Evolutionary conservation across 2,113 vertebrate species (phyloP).

Genomic region (Ceyx melanurus): DNA sequence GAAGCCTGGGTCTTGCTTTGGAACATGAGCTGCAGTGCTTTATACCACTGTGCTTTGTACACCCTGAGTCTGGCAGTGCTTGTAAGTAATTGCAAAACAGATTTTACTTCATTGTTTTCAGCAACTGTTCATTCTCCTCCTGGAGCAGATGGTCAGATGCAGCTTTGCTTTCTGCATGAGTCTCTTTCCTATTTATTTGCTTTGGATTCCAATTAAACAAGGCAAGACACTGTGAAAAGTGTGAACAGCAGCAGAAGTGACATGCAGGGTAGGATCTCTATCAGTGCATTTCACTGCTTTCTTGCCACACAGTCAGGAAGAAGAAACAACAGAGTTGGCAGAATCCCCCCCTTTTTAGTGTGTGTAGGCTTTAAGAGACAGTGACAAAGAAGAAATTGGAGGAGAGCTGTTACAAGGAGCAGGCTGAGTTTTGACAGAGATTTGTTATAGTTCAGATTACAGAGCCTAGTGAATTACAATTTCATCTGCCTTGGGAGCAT

Average conservation of each 20-base stretch:
- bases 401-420: background rate
- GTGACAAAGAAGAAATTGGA: background rate
- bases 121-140: background rate
- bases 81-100: conserved; percentile 46
- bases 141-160: background rate
- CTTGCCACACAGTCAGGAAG: background rate
- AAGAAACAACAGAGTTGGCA: background rate
- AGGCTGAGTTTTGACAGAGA: background rate
- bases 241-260: background rate
- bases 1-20: background rate
- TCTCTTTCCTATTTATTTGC: background rate
- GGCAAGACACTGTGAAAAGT: background rate
- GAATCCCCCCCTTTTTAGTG: background rate
- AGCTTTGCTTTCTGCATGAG: background rate
- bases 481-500: background rate
- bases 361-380: background rate
- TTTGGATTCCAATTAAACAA: background rate
- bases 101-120: background rate
- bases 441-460: background rate
- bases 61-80: conserved; percentile 13
- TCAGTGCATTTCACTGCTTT: background rate
- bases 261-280: background rate
- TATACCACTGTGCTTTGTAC: background rate
- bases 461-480: background rate
- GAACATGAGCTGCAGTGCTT: background rate